Evolutionary conservation across 1,140 invertebrate species (phyloP), one percentile per base, ranked within the genome.

Genomic region (Antheraea mylitta): DNA sequence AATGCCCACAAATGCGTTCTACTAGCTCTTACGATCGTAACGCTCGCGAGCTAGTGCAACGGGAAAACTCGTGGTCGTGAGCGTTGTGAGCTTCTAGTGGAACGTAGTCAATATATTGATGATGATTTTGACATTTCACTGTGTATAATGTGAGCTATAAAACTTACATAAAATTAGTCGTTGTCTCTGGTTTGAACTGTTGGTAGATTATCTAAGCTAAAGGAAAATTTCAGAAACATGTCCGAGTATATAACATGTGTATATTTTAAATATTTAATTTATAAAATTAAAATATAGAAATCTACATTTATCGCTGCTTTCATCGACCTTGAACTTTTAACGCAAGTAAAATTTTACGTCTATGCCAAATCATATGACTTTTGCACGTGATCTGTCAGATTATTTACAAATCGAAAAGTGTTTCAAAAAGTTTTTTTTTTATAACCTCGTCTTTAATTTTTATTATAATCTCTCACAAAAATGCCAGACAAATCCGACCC

Each of bases 331-430:
- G 83, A 85, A 78, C 81, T 85, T 77, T 73, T 38, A 63, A 38
- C 30, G 67, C 77, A 79, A 77, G 67, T 75, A 71, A 74, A 79
- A 67, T 36, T 19, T 45, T 36, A 83, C 82, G 81, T 89, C 85
- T 90, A 84, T 88, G 88, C 68, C 61, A 58, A 81, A 90, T 90
- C 86, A 90, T 90, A 89, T 90, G 88, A 90, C 84, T 90, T 81
- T 81, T 60, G 78, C 87, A 88, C 81, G 82, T 91, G 87, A 89
- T 80, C 72, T 86, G 83, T 81, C 81, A 82, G 67, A 79, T 78
- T 85, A 83, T 83, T 86, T 81, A 82, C 78, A 83, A 66, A 69
- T 59, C 69, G 63, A 73, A 61, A 61, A 81, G 75, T 81, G 70
- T 79, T 81, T 77, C 70, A 66, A 73, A 80, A 78, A 72, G 63